Percentiles rank a stretch among this genome's conserved stretches.
Conservation (phyloP, 2,888 invertebrate genomes). For the Eupithecia abbreviata region DNA sequence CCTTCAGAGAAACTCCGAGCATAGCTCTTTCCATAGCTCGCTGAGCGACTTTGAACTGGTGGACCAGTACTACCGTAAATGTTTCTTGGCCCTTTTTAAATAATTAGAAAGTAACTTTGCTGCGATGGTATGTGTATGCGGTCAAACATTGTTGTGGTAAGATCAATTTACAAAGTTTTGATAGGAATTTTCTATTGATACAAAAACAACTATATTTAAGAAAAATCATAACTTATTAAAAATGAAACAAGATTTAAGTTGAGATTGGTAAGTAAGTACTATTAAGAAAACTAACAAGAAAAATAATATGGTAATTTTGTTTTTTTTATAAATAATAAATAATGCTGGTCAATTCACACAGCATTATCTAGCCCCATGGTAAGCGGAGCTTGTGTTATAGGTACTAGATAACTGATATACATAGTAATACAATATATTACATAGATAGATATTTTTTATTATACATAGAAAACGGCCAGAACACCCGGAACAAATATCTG, state of each 20-base stretch:
- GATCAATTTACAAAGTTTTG: neutral
- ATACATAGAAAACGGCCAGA: too few relatives aligned
- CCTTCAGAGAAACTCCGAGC: too few relatives aligned
- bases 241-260: neutral
- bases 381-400: too few relatives aligned
- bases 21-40: too few relatives aligned
- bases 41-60: too few relatives aligned
- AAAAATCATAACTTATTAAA: neutral
- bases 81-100: neutral
- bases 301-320: neutral
- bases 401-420: too few relatives aligned
- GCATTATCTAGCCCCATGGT: too few relatives aligned
- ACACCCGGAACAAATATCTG: too few relatives aligned
- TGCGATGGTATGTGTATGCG: neutral
- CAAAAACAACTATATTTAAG: neutral
- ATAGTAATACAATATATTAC: too few relatives aligned
- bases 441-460: too few relatives aligned
- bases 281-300: neutral
- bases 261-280: neutral
- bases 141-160: neutral
- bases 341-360: too few relatives aligned
- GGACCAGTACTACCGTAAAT: neutral
- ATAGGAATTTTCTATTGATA: neutral
- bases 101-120: neutral
- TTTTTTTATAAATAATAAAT: too few relatives aligned